phyloP scores from a whole-genome alignment of 2,888 invertebrate genomes.

The Bugulina stolonifera region DNA sequence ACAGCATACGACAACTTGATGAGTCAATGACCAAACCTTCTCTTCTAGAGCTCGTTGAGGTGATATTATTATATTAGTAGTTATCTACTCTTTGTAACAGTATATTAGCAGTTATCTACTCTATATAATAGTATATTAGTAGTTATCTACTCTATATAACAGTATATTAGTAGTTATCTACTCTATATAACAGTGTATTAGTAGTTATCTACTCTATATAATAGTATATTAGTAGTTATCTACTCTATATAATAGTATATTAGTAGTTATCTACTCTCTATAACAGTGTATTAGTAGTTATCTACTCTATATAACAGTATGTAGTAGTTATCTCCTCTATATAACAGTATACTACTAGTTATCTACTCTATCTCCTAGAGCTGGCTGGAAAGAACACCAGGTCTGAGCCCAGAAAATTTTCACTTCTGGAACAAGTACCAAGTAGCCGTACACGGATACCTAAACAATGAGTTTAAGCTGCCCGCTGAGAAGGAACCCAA shows the following conservation, averaged over 20 bases:
- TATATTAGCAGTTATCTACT: background rate
- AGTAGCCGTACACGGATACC: conserved; percentile 58
- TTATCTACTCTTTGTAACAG: background rate
- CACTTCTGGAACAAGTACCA: conserved; percentile 92
- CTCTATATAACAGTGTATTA: background rate
- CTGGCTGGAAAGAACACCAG: conserved; percentile 92
- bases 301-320: background rate
- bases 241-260: background rate
- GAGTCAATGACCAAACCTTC: conserved; percentile 79
- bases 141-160: background rate
- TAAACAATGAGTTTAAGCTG: conserved; percentile 55
- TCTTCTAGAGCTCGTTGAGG: conserved; percentile 74
- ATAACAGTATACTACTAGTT: background rate
- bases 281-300: conserved; percentile 4
- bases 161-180: background rate
- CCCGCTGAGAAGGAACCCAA: conserved; percentile 45
- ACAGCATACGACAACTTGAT: conserved; percentile 60
- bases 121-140: no score
- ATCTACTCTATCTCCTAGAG: conserved; percentile 48
- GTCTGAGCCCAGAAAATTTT: conserved; percentile 72
- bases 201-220: background rate
- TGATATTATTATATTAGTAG: conserved; percentile 30
- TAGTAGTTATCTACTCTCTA: background rate
- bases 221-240: background rate
- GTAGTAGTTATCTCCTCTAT: background rate